Evolutionary conservation across 2,113 vertebrate genomes (phyloP).

Genomic region (Phrynosoma blainvillii): DNA sequence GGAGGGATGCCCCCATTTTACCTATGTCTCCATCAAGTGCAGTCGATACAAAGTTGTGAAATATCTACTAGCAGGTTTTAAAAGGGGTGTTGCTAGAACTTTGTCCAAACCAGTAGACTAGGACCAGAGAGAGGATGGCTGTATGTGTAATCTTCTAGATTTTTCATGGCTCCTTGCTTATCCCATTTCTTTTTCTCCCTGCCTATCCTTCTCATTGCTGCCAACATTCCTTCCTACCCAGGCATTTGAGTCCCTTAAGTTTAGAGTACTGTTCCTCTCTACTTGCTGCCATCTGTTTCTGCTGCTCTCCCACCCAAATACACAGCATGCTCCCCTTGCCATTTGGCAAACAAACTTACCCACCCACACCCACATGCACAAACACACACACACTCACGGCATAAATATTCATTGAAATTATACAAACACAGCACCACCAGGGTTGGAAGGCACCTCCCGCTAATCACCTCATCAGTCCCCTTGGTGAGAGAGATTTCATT

Average conservation of each 20-base stretch:
- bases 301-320: slow-evolving; percentile 71
- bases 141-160: not conserved
- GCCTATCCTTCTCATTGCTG: not conserved
- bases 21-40: not conserved
- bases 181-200: not conserved
- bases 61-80: not conserved
- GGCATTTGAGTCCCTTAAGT: slow-evolving; percentile 31
- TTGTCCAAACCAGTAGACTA: not conserved
- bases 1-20: too few relatives aligned
- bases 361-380: not conserved
- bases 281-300: slow-evolving; percentile 64
- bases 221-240: slow-evolving; percentile 37
- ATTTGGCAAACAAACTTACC: slow-evolving; percentile 25
- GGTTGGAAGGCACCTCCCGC: slow-evolving; percentile 55
- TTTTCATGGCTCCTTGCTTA: not conserved
- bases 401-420: slow-evolving; percentile 70
- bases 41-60: not conserved
- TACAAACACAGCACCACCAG: slow-evolving; percentile 43
- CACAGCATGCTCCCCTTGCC: slow-evolving; percentile 48
- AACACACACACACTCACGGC: slow-evolving; percentile 15
- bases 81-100: too few relatives aligned
- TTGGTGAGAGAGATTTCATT: slow-evolving; percentile 23
- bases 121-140: too few relatives aligned
- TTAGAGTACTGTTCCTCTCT: slow-evolving; percentile 52
- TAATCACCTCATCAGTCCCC: slow-evolving; percentile 25